Conservation (phyloP, 2,113 vertebrate species). For the Brachyhypopomus gauderio region DNA sequence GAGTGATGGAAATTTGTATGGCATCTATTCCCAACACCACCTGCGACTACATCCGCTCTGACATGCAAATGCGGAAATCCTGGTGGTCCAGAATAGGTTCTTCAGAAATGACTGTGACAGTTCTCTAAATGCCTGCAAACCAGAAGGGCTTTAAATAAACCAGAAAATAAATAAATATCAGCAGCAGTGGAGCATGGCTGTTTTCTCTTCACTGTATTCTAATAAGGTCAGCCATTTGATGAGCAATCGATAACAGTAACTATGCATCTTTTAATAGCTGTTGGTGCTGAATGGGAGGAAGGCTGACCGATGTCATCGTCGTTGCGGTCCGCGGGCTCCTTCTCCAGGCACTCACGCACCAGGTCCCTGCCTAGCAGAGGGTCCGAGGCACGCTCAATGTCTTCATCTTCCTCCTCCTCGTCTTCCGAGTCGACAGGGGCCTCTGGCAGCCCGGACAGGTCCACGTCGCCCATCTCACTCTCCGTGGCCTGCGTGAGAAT, state of each 20-base stretch:
- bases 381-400: constrained; percentile 89
- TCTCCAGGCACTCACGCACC: constrained; percentile 96
- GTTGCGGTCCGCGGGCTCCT: constrained; percentile 91
- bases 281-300: neutral
- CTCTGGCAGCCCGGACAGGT: constrained; percentile 94
- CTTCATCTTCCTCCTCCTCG: constrained; percentile 96
- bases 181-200: too few species aligned
- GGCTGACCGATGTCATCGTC: constrained; percentile 91
- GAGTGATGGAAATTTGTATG: too few species aligned
- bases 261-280: neutral
- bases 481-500: constrained; percentile 84
- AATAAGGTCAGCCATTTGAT: neutral
- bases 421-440: constrained; percentile 96
- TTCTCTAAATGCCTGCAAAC: too few species aligned
- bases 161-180: too few species aligned
- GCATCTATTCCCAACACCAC: too few species aligned
- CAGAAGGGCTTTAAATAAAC: too few species aligned
- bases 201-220: neutral
- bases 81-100: too few species aligned
- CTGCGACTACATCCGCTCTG: too few species aligned
- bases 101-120: too few species aligned
- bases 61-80: too few species aligned
- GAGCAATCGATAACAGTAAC: neutral
- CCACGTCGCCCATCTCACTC: constrained; percentile 94
- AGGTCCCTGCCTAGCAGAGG: constrained; percentile 87